Percentiles rank a stretch among this genome's conserved stretches.
These are phyloP conservation scores for Trachythela sp. DNA, from an alignment of 64 coral and sea anemone genomes.

Conservation along the genomic window DNA sequence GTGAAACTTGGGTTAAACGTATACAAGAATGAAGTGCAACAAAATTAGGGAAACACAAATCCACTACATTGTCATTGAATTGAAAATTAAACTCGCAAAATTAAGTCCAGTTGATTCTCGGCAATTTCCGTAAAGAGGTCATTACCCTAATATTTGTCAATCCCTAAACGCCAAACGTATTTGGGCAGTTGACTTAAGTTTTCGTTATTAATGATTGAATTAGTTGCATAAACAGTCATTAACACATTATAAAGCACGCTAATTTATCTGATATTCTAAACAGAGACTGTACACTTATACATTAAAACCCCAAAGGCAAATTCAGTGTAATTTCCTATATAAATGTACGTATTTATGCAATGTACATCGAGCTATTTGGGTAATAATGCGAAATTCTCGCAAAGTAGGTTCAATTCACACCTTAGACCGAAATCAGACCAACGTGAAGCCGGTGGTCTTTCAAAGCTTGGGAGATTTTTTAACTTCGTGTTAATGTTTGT, in stretches of 20 bases:
- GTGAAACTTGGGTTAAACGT: no score
- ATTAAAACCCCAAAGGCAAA: not conserved
- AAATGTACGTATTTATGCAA: not conserved
- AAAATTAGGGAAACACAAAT: no score
- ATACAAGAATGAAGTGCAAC: no score
- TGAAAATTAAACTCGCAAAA: no score
- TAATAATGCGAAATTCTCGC: not conserved
- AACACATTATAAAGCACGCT: not conserved
- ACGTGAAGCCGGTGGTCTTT: not conserved
- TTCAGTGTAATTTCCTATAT: not conserved
- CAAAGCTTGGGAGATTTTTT: not conserved
- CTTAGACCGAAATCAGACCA: not conserved
- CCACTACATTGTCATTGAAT: no score
- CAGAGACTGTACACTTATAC: not conserved
- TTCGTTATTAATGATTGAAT: not conserved
- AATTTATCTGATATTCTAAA: not conserved
- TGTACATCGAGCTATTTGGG: not conserved
- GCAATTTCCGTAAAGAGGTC: no score
- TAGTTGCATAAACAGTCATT: slow-evolving; percentile 1
- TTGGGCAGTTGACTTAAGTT: not conserved
- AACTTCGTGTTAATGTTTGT: not conserved
- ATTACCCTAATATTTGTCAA: no score
- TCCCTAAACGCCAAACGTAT: not conserved
- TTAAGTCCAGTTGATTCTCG: no score
- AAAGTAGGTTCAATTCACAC: not conserved